Base-by-base conservation (phyloP, 1,140 invertebrate genomes). In the Megalonaias nervosa region DNA sequence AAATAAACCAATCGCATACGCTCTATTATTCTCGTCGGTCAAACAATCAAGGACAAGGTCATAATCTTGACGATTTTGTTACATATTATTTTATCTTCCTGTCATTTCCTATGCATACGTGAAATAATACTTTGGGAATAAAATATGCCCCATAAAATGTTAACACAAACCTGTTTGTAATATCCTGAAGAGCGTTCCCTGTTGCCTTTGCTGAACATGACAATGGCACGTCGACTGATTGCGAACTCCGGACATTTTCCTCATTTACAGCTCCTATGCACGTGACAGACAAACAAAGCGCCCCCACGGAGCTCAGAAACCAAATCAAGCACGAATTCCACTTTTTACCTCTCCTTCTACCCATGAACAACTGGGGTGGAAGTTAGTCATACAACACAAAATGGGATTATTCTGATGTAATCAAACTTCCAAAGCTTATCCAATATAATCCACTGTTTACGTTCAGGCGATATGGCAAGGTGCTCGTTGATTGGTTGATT, bases 291-390 rank as follows among this genome's bases (percentile, higher is more conserved):
- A 81, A 72, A 71, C 81, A 84, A 16, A 86, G 64, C n/a, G 83
- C 85, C n/a, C 81, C 79, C 38, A 85, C 31, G 15, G 84, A 86
- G 16, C 83, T 81, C 17, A 81, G 78, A 70, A 85, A 84, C 71
- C 80, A 79, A 21, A 81, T 60, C 59, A 84, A 66, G 57, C 79
- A 78, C 13, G 81, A 77, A 57, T 82, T 78, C 84, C 84, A 85
- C 82, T 80, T 81, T 60, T 70, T 82, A 48, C 60, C 70, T 58
- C 76, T 74, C 61, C 66, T 75, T 75, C 77, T 81, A 67, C 85
- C 83, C 83, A 85, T 84, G 16, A 38, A 75, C 56, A 65, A 26
- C 12, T 56, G 19, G 13, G 57, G 21, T 55, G 15, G 23, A 71
- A 15, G 38, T 48, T 48, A 48, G 38, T 48, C 38, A 48, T 48